These are phyloP conservation scores for Abramis brama DNA, from an alignment of 2,113 vertebrate genomes.

Conservation along the genomic window DNA sequence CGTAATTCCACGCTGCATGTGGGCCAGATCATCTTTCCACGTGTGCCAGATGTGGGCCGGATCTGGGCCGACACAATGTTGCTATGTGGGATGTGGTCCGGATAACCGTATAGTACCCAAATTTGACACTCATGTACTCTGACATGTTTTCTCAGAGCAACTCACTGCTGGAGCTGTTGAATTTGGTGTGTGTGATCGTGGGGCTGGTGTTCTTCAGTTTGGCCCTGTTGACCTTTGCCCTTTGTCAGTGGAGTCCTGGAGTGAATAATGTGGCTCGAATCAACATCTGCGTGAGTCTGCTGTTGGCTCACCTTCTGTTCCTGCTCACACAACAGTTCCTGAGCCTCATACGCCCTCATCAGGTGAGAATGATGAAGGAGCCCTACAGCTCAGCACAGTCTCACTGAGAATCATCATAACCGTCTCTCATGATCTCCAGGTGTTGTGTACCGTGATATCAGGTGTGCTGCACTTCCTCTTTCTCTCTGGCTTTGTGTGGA, in stretches of 20 bases:
- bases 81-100: no score
- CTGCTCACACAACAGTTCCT: conserved; percentile 56
- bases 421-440: conserved; percentile 46
- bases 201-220: conserved; percentile 64
- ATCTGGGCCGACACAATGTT: no score
- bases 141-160: conserved; percentile 43
- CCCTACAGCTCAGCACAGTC: conserved; percentile 3
- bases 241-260: conserved; percentile 62
- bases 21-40: no score
- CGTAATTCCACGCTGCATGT: no score
- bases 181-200: conserved; percentile 53
- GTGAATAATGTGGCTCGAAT: conserved; percentile 66
- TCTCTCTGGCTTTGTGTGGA: conserved; percentile 78
- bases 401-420: conserved; percentile 23
- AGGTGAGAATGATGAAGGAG: conserved; percentile 57
- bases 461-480: conserved; percentile 75
- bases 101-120: no score
- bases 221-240: conserved; percentile 66
- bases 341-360: not conserved
- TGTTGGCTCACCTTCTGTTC: conserved; percentile 68
- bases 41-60: no score
- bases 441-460: conserved; percentile 69
- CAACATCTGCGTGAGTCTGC: conserved; percentile 70
- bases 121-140: no score
- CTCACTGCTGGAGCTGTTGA: conserved; percentile 48